Conservation (phyloP, 2,888 invertebrate species). For the Euzetes globulus region DNA sequence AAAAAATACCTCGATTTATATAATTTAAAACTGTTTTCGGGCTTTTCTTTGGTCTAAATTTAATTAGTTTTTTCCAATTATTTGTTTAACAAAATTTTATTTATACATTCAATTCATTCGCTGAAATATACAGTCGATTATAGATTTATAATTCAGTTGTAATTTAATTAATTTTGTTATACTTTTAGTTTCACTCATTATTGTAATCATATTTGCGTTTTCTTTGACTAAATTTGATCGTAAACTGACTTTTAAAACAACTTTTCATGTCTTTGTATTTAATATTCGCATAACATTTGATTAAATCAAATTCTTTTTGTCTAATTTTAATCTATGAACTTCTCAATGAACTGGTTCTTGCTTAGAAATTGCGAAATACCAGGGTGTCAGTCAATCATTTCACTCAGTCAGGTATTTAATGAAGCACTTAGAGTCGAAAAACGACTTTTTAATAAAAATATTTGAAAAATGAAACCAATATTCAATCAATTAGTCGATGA, state of each 20-base stretch:
- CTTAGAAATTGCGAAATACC: background rate
- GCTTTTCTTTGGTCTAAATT: background rate
- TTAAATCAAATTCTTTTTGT: background rate
- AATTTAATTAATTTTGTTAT: background rate
- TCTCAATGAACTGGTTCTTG: background rate
- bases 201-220: background rate
- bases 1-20: background rate
- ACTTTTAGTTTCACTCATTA: background rate
- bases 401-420: no score
- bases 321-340: background rate
- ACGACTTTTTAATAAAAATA: no score
- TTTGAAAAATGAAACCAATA: no score
- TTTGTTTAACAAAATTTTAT: background rate
- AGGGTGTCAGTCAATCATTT: background rate
- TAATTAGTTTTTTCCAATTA: background rate
- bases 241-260: background rate
- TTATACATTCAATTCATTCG: background rate
- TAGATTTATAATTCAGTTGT: background rate
- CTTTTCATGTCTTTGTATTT: background rate
- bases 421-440: no score
- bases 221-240: background rate
- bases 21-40: background rate
- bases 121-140: background rate
- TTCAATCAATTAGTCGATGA: no score
- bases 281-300: background rate